phyloP scores from a whole-genome alignment of 2,113 vertebrate genomes.

The Coryphaenoides rupestris region DNA sequence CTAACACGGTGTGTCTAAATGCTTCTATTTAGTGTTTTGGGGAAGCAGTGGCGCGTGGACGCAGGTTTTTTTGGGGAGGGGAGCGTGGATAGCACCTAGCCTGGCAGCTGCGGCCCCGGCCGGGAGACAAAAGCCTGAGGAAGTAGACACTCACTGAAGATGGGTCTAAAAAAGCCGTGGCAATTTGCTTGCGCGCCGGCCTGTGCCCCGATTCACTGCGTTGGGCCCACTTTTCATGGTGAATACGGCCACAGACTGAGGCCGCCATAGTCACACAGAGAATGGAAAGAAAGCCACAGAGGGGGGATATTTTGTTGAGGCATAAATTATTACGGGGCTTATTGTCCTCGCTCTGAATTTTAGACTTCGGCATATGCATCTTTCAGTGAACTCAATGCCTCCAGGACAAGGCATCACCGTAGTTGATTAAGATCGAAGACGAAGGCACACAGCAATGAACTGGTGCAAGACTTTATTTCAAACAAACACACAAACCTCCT shows the following conservation, averaged over 20 bases:
- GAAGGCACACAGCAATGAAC: slow-evolving; percentile 32
- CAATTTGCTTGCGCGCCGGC: slow-evolving; percentile 57
- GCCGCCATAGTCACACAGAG: background rate
- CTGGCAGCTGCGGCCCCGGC: slow-evolving; percentile 75
- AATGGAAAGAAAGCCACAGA: background rate
- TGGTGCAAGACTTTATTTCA: slow-evolving; percentile 37
- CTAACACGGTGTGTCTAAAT: slow-evolving; percentile 81
- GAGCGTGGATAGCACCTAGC: slow-evolving; percentile 72
- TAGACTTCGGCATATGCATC: slow-evolving; percentile 5
- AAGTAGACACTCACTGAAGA: slow-evolving; percentile 74
- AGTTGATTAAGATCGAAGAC: slow-evolving; percentile 42
- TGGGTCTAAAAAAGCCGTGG: slow-evolving; percentile 58
- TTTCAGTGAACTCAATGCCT: slow-evolving; percentile 20
- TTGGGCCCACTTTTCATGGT: slow-evolving; percentile 30
- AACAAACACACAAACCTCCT: slow-evolving; percentile 39
- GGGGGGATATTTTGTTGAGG: background rate
- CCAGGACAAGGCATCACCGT: slow-evolving; percentile 13
- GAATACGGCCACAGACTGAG: slow-evolving; percentile 15
- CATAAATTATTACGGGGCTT: slow-evolving; percentile 2
- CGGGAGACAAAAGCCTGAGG: slow-evolving; percentile 75
- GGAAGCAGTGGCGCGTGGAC: slow-evolving; percentile 70
- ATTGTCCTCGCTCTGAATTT: background rate
- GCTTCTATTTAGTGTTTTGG: slow-evolving; percentile 75
- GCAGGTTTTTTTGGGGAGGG: slow-evolving; percentile 67
- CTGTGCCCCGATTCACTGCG: slow-evolving; percentile 39